These are phyloP conservation scores for Acanthosoma haemorrhoidale DNA, from an alignment of 2,888 invertebrate species.

Conservation along the genomic window DNA sequence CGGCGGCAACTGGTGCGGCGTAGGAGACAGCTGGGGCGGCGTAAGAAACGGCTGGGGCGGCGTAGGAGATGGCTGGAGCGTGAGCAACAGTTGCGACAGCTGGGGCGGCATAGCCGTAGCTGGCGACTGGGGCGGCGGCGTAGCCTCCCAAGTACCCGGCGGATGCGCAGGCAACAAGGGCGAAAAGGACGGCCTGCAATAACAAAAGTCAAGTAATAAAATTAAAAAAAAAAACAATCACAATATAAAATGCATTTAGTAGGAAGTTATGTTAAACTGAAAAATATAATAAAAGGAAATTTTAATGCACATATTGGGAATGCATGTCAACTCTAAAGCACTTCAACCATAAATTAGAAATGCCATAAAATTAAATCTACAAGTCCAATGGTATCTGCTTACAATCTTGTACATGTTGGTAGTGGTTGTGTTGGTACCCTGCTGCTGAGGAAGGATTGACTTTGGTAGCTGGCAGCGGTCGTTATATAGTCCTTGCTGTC, in stretches of 20 bases:
- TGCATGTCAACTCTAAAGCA: too few relatives aligned
- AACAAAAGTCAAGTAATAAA: too few relatives aligned
- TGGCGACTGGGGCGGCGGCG: slow-evolving; percentile 42
- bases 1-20: slow-evolving; percentile 39
- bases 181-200: slow-evolving; percentile 45
- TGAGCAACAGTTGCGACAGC: background rate
- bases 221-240: too few relatives aligned
- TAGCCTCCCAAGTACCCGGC: slow-evolving; percentile 24
- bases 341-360: background rate
- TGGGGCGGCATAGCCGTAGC: slow-evolving; percentile 43
- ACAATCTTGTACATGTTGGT: slow-evolving; percentile 8
- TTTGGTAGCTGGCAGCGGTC: background rate
- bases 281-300: too few relatives aligned
- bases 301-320: too few relatives aligned
- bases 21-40: slow-evolving; percentile 42
- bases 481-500: background rate
- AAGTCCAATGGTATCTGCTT: too few relatives aligned
- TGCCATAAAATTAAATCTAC: too few relatives aligned
- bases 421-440: background rate
- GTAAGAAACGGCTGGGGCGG: slow-evolving; percentile 31
- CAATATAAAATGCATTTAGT: too few relatives aligned
- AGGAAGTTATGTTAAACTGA: too few relatives aligned
- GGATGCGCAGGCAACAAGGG: slow-evolving; percentile 43
- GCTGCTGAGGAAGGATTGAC: background rate
- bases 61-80: slow-evolving; percentile 39